Conservation (phyloP, 2,113 vertebrate genomes). For the Platysteira castanea region DNA sequence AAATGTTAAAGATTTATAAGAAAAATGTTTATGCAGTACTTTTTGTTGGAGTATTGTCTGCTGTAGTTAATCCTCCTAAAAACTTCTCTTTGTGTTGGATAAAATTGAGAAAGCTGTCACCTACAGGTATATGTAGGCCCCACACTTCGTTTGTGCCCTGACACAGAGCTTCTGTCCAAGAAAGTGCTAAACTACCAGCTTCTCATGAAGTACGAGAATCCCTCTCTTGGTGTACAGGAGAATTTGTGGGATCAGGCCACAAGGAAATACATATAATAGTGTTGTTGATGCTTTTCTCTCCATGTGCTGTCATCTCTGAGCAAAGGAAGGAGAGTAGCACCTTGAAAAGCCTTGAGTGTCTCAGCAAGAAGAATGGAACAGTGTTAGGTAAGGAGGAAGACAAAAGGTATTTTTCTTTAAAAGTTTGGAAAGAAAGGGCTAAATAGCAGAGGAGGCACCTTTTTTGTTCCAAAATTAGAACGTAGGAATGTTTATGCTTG, state of each 20-base stretch:
- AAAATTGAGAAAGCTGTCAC: neutral
- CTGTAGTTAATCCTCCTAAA: neutral
- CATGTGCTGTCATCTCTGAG: neutral
- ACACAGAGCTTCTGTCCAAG: neutral
- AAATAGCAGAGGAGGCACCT: neutral
- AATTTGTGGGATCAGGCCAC: neutral
- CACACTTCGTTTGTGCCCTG: neutral
- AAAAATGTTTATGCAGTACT: neutral
- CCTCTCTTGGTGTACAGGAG: rapidly evolving
- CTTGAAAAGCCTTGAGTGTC: neutral
- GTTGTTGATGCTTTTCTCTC: neutral
- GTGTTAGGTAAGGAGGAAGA: neutral
- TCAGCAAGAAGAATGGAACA: neutral
- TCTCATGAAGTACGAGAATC: neutral
- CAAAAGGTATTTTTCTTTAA: neutral
- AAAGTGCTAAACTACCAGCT: neutral
- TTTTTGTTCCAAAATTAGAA: neutral
- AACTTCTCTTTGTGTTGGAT: neutral
- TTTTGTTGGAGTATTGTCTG: neutral
- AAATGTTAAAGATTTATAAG: neutral
- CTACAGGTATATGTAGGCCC: neutral
- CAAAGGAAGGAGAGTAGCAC: neutral
- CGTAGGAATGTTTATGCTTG: rapidly evolving
- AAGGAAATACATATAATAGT: neutral
- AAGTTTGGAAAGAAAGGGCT: neutral